These are phyloP conservation scores for Acholoe squamosa DNA, from an alignment of 2,888 invertebrate genomes.

Conservation along the genomic window DNA sequence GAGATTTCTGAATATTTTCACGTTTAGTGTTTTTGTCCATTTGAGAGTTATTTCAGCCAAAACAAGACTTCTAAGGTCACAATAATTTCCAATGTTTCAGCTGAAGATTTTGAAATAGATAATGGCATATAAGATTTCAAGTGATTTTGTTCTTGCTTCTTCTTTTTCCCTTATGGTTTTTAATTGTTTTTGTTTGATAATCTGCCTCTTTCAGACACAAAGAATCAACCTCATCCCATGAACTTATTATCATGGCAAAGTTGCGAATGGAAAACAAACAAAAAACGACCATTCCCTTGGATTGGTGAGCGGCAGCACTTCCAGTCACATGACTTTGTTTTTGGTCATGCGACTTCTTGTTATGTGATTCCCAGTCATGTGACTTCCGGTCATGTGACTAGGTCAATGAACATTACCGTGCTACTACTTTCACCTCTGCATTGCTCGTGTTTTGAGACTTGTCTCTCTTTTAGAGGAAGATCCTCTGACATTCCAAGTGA, in stretches of 20 bases:
- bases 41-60: too few relatives aligned
- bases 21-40: too few relatives aligned
- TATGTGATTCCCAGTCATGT: too few relatives aligned
- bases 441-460: conserved; percentile 45
- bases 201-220: conserved; percentile 56
- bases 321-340: background rate
- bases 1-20: too few relatives aligned
- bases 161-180: background rate
- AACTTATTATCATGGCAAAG: conserved; percentile 58
- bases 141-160: too few relatives aligned
- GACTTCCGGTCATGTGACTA: conserved; percentile 30
- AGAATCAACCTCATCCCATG: conserved; percentile 53
- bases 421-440: conserved; percentile 19
- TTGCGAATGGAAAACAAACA: conserved; percentile 65
- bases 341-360: background rate
- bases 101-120: too few relatives aligned
- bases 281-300: conserved; percentile 65
- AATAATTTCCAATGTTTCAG: too few relatives aligned
- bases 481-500: conserved; percentile 24
- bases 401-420: background rate
- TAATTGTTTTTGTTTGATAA: conserved; percentile 35
- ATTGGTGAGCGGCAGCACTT: conserved; percentile 65
- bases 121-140: too few relatives aligned
- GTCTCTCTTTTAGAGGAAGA: background rate
- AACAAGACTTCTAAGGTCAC: too few relatives aligned